Evolutionary conservation across 2,888 invertebrate species (phyloP).

Genomic region (Drosophila nigricruria): DNA sequence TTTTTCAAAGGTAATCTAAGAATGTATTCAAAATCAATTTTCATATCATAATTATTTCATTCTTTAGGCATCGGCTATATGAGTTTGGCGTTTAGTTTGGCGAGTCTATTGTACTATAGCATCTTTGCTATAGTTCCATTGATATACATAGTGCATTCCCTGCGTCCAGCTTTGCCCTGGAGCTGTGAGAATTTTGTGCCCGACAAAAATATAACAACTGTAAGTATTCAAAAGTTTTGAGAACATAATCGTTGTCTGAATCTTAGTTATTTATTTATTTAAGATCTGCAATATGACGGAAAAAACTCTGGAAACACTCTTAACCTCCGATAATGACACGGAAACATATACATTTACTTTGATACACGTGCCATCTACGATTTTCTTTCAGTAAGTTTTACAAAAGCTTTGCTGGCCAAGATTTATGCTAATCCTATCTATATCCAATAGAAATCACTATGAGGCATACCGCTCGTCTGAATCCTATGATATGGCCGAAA

Average conservation of each 20-base stretch:
- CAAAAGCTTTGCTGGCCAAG: no score
- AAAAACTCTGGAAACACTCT: accelerated
- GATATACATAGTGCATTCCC: conserved; percentile 90
- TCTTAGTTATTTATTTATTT: not conserved
- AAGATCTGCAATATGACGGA: conserved; percentile 54
- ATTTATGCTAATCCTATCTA: not conserved
- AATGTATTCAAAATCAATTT: not conserved
- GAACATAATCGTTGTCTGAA: accelerated
- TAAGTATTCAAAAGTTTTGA: conserved; percentile 15
- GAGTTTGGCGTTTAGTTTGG: conserved; percentile 90
- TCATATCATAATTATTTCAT: not conserved
- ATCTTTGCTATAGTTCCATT: conserved; percentile 93
- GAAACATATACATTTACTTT: not conserved
- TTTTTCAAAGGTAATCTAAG: conserved; percentile 92
- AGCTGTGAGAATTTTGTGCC: conserved; percentile 88
- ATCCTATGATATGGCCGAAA: accelerated
- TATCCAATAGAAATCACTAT: conserved; percentile 31
- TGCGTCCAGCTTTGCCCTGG: conserved; percentile 91
- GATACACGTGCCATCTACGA: conserved; percentile 69
- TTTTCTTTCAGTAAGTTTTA: conserved; percentile 68
- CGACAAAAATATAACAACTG: conserved; percentile 50
- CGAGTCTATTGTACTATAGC: conserved; percentile 92
- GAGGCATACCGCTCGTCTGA: not conserved
- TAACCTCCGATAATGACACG: not conserved
- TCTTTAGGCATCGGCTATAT: conserved; percentile 93